These are phyloP conservation scores for Mastigias papua DNA, from an alignment of 30 jellyfish, hydroid and myxozoan species.

Conservation along the genomic window DNA sequence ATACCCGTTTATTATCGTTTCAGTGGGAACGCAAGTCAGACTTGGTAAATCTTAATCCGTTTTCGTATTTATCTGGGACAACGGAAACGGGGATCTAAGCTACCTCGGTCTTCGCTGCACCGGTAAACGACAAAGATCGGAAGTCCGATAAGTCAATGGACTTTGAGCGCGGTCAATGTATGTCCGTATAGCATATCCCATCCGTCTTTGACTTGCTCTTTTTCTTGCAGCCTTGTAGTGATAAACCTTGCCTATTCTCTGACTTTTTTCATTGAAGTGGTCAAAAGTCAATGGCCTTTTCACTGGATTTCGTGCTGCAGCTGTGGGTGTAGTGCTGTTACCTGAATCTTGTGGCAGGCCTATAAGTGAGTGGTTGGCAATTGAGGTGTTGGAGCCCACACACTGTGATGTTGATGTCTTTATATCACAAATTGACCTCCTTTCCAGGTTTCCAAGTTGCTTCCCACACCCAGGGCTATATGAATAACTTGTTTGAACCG, in stretches of 20 bases:
- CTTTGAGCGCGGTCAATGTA: too few species aligned
- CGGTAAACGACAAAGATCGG: too few species aligned
- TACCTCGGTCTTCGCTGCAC: too few species aligned
- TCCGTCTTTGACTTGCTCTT: conserved; percentile 26
- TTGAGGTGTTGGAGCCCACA: neutral
- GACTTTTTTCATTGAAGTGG: conserved; percentile 54
- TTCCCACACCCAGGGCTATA: conserved; percentile 64
- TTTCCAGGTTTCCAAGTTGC: conserved; percentile 38
- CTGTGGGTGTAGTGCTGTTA: conserved; percentile 23
- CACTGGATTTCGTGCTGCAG: conserved; percentile 45
- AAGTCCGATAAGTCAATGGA: too few species aligned
- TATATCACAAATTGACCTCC: conserved; percentile 24
- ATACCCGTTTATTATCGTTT: too few species aligned
- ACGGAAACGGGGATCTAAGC: too few species aligned
- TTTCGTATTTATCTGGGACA: too few species aligned
- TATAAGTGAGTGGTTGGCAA: conserved; percentile 8
- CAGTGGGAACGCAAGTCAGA: too few species aligned
- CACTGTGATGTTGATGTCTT: conserved; percentile 23
- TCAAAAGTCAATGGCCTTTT: conserved; percentile 70
- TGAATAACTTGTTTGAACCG: conserved; percentile 21
- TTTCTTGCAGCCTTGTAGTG: conserved; percentile 20
- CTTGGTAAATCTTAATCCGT: too few species aligned
- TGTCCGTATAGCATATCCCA: too few species aligned
- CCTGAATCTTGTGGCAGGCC: conserved; percentile 28
- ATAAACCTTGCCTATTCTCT: conserved; percentile 52